A percentile compares a stretch with the other conserved stretches of the same genome.
Evolutionary conservation across 2,113 vertebrate genomes (phyloP).

Genomic region (Neolamprologus caudopunctatus): DNA sequence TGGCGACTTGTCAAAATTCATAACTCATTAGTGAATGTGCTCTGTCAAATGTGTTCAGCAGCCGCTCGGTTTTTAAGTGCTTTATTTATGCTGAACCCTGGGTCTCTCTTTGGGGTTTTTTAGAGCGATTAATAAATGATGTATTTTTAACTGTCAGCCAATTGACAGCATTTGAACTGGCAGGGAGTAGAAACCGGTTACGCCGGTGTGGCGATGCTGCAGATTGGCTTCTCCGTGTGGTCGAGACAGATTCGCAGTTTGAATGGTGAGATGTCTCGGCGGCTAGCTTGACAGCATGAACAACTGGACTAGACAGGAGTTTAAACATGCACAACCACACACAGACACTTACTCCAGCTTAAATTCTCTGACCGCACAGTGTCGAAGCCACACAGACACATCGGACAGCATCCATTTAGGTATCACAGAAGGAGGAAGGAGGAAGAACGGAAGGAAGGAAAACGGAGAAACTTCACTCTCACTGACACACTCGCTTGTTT

Average conservation of each 20-base stretch:
- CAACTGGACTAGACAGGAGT: slow-evolving; percentile 8
- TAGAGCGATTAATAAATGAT: slow-evolving; percentile 64
- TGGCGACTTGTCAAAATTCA: slow-evolving; percentile 37
- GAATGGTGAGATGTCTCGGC: slow-evolving; percentile 8
- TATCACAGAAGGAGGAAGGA: not conserved
- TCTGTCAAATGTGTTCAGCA: slow-evolving; percentile 34
- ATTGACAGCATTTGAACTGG: slow-evolving; percentile 59
- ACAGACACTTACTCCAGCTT: not conserved
- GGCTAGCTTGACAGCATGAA: not conserved
- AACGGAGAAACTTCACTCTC: slow-evolving; percentile 39
- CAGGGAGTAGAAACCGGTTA: slow-evolving; percentile 26
- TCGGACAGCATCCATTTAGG: slow-evolving; percentile 31
- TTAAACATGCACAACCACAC: slow-evolving; percentile 5
- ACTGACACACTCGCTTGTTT: slow-evolving; percentile 21
- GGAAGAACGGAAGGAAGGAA: not conserved
- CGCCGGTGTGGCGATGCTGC: not conserved
- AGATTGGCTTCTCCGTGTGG: slow-evolving; percentile 17
- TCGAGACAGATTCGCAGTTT: slow-evolving; percentile 22
- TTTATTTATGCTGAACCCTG: slow-evolving; percentile 42
- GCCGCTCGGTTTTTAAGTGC: slow-evolving; percentile 49
- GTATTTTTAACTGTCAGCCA: slow-evolving; percentile 45
- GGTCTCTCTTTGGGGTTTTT: slow-evolving; percentile 54
- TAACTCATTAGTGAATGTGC: slow-evolving; percentile 20
- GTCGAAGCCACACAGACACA: not conserved
- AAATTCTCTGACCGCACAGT: not conserved